Evolutionary conservation across 2,113 vertebrate genomes (phyloP).

Genomic region (Philantomba maxwellii): DNA sequence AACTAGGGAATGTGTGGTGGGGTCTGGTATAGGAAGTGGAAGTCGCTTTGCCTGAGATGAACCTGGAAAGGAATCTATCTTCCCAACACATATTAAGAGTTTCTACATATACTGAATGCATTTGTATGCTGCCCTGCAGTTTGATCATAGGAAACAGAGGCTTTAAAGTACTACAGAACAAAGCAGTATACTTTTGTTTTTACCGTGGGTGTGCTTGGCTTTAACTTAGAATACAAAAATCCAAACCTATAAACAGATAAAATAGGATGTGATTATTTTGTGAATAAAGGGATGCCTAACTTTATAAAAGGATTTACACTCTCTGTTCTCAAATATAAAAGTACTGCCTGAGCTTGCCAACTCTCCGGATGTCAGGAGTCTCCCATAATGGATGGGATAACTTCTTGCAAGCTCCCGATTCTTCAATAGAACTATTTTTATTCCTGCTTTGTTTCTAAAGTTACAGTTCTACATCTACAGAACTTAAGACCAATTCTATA

Average conservation of each 20-base stretch:
- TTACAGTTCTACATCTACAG: neutral
- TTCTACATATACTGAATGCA: neutral
- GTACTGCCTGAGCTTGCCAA: neutral
- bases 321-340: slow-evolving; percentile 34
- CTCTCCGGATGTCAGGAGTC: neutral
- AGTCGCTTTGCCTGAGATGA: neutral
- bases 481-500: neutral
- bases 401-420: neutral
- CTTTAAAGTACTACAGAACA: slow-evolving; percentile 34
- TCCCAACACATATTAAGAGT: neutral
- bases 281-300: slow-evolving; percentile 31
- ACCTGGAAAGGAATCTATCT: neutral
- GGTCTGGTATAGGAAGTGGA: neutral
- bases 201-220: neutral
- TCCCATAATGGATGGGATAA: neutral
- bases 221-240: slow-evolving; percentile 35
- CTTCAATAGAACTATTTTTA: neutral
- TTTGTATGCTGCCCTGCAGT: neutral
- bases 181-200: slow-evolving; percentile 42
- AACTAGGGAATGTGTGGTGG: neutral
- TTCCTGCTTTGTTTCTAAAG: neutral
- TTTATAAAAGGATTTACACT: slow-evolving; percentile 36
- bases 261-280: slow-evolving; percentile 34
- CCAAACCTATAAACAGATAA: slow-evolving; percentile 38
- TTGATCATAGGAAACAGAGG: slow-evolving; percentile 24